phyloP scores from a whole-genome alignment of 1,140 invertebrate genomes.

The Hormaphis cornu region DNA sequence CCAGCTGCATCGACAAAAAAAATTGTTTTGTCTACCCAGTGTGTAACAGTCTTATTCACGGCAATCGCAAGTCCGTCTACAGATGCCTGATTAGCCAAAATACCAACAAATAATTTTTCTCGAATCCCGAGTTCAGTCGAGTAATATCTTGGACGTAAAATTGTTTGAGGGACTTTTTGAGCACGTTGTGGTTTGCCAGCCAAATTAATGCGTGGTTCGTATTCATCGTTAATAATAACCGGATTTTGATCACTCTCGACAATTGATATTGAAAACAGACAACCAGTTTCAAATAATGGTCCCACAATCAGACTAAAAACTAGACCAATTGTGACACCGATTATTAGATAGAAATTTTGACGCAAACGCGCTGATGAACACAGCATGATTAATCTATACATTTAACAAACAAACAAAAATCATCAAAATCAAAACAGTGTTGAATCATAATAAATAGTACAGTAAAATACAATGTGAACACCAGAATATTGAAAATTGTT shows the following conservation, averaged over 20 bases:
- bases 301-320: constrained; percentile 29
- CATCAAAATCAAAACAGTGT: neutral
- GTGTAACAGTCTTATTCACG: constrained; percentile 68
- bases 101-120: constrained; percentile 77
- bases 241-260: constrained; percentile 31
- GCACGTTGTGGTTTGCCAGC: constrained; percentile 47
- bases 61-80: constrained; percentile 61
- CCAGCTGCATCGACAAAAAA: constrained; percentile 63
- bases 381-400: constrained; percentile 15
- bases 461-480: neutral
- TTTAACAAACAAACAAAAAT: neutral
- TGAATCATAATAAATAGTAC: neutral
- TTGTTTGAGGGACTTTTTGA: constrained; percentile 45
- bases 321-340: constrained; percentile 34
- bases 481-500: no score
- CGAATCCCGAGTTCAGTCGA: constrained; percentile 84
- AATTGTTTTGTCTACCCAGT: constrained; percentile 66
- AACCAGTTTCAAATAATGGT: constrained; percentile 29
- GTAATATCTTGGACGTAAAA: constrained; percentile 78
- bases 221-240: constrained; percentile 43
- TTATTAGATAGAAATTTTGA: constrained; percentile 33
- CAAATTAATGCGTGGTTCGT: constrained; percentile 49
- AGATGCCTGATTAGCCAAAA: constrained; percentile 63
- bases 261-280: constrained; percentile 30
- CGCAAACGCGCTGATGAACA: constrained; percentile 27